Evolutionary conservation across 2,797 vertebrate genomes (phyloP), one percentile per base, ranked within the genome.

Genomic region (Bucorvus abyssinicus): DNA sequence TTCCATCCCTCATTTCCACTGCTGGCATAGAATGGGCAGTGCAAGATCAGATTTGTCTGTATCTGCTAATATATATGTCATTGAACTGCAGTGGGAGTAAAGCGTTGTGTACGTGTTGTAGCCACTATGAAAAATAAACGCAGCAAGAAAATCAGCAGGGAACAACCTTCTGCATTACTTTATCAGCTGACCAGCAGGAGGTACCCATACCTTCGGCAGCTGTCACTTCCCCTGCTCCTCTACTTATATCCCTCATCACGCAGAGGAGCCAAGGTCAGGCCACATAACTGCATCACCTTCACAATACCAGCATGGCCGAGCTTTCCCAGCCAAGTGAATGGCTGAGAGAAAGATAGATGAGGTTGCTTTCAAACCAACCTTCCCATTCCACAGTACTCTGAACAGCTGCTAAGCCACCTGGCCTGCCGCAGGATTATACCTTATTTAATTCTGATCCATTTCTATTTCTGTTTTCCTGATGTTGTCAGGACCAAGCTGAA

Each of bases 351-450:
- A 96, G 95, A 96, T 61, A 73, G 80, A 96, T 95, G 93, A 90
- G 69, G 27, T 42, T 85, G 57, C 53, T 89, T 95, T 92, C 65
- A 81, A 89, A 93, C 38, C 65, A 92, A 9, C 22, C 34, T 91
- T 80, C 57, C 45, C 1, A 0, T 89, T 92, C 47, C 82, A 84
- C 69, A 95, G 45, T 63, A 76, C 83, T 73, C 91, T 55, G 84
- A 96, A 94, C 84, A 95, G 65, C 89, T 97, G 96, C 36, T 94
- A 81, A 85, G 23, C 92, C 95, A 97, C 84, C 87, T 97, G 94
- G 89, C n/a, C 87, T 92, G 65, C 50, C 44, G 73, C 60, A 73
- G 27, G 22, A 77, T 89, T 85, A 53, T 71, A 74, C 70, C 10
- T 94, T 86, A 57, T 78, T 92, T 92, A 86, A 88, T 84, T 93